These are phyloP conservation scores for Portevinia maculata DNA, from an alignment of 2,888 invertebrate species.

Conservation along the genomic window DNA sequence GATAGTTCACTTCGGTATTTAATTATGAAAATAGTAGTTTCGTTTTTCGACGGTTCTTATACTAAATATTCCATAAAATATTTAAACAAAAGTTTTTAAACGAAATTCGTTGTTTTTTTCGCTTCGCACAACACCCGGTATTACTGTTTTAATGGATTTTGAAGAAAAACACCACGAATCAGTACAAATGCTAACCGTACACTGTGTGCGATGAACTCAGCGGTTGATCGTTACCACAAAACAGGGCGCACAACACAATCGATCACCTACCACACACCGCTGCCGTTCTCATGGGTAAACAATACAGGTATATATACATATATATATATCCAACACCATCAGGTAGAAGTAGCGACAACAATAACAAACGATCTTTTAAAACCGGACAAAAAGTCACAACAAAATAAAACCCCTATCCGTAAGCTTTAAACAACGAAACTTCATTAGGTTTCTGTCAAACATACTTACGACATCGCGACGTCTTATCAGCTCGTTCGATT, in stretches of 20 bases:
- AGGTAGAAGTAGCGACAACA: slow-evolving; percentile 23
- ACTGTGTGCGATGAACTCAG: slow-evolving; percentile 68
- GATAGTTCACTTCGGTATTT: slow-evolving; percentile 15
- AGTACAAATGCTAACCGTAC: slow-evolving; percentile 66
- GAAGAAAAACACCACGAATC: slow-evolving; percentile 57
- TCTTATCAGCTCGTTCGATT: slow-evolving; percentile 54
- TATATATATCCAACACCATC: slow-evolving; percentile 8
- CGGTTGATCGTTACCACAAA: slow-evolving; percentile 59
- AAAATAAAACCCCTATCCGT: no score
- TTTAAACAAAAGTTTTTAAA: slow-evolving; percentile 27
- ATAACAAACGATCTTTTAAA: slow-evolving; percentile 26
- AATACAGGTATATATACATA: no score
- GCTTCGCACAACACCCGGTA: background rate
- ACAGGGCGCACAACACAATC: slow-evolving; percentile 58
- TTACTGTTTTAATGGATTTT: slow-evolving; percentile 11
- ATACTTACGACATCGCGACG: slow-evolving; percentile 25
- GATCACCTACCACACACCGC: slow-evolving; percentile 48
- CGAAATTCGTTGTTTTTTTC: background rate
- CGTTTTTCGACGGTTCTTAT: background rate
- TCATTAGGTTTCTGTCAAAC: slow-evolving; percentile 40
- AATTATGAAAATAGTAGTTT: background rate
- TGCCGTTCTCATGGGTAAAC: no score
- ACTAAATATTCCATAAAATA: slow-evolving; percentile 51
- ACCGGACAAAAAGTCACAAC: slow-evolving; percentile 31
- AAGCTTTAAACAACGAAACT: slow-evolving; percentile 22